A percentile compares a stretch with the other conserved stretches of the same genome.
Evolutionary conservation across 2,888 invertebrate genomes (phyloP).

Genomic region (Eilema depressum): DNA sequence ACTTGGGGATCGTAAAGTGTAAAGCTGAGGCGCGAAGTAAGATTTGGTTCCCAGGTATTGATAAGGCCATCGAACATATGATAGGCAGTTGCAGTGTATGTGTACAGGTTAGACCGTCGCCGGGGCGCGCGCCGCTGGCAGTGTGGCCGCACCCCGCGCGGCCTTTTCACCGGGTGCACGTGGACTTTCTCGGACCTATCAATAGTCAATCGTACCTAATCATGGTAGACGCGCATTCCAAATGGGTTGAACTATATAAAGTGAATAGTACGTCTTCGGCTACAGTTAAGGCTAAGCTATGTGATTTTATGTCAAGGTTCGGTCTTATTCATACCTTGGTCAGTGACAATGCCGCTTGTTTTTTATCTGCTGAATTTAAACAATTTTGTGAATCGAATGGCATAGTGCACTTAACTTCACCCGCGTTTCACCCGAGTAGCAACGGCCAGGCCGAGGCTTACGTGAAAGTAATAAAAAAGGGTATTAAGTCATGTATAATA

Average conservation of each 20-base stretch:
- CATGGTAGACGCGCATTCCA: neutral
- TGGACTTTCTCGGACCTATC: neutral
- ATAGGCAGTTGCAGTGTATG: neutral
- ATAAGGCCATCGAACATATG: neutral
- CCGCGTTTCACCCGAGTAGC: no score
- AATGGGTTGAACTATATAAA: neutral
- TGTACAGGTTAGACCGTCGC: neutral
- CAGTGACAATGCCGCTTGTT: constrained; percentile 7
- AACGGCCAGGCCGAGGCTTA: no score
- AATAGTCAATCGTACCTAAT: neutral
- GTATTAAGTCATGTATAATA: no score
- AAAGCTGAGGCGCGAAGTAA: no score
- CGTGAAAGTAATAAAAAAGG: no score
- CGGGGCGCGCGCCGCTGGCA: neutral
- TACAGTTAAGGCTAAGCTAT: neutral
- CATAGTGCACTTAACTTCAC: neutral
- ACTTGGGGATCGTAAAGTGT: no score
- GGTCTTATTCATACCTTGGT: constrained; percentile 4
- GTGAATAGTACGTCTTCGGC: neutral
- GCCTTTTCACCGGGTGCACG: neutral
- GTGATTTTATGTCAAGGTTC: constrained; percentile 6
- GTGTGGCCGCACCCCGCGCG: neutral
- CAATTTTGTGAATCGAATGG: neutral
- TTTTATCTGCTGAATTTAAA: neutral
- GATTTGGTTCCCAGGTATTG: no score